Evolutionary conservation across 2,888 invertebrate genomes (phyloP).

Genomic region (Gortyna flavago): DNA sequence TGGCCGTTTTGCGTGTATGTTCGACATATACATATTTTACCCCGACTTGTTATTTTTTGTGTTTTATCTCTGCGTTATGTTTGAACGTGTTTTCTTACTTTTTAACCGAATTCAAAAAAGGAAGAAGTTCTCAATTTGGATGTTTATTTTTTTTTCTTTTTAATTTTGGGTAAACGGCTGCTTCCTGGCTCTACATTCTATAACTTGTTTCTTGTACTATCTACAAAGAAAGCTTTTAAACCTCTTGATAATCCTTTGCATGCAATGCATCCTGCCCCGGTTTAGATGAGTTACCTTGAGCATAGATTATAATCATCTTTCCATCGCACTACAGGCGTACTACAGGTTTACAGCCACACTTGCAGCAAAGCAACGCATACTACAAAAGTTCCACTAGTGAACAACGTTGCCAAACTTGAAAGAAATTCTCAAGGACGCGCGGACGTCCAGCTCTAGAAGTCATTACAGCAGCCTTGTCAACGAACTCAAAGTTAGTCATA

Average conservation of each 20-base stretch:
- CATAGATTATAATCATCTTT: neutral
- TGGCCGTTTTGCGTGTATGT: too few species aligned
- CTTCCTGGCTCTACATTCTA: neutral
- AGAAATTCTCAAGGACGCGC: slow-evolving; percentile 47
- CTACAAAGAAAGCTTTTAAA: neutral
- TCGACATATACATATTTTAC: too few species aligned
- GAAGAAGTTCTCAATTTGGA: too few species aligned
- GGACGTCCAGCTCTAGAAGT: slow-evolving; percentile 33
- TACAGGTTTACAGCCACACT: neutral
- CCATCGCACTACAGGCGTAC: too few species aligned
- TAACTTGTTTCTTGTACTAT: neutral
- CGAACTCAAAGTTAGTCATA: slow-evolving; percentile 57
- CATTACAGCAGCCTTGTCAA: slow-evolving; percentile 54
- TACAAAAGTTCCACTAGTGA: slow-evolving; percentile 2
- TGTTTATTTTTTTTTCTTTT: too few species aligned
- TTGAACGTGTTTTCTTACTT: too few species aligned
- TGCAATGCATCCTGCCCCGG: neutral
- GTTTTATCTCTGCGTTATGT: too few species aligned
- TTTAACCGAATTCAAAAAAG: too few species aligned
- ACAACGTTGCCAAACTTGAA: slow-evolving; percentile 30
- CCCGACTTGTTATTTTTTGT: too few species aligned
- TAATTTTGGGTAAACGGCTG: neutral
- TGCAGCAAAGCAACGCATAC: neutral
- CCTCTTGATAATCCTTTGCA: neutral
- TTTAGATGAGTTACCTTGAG: neutral